phyloP scores from a whole-genome alignment of 2,888 invertebrate genomes.

The Biston betularia region DNA sequence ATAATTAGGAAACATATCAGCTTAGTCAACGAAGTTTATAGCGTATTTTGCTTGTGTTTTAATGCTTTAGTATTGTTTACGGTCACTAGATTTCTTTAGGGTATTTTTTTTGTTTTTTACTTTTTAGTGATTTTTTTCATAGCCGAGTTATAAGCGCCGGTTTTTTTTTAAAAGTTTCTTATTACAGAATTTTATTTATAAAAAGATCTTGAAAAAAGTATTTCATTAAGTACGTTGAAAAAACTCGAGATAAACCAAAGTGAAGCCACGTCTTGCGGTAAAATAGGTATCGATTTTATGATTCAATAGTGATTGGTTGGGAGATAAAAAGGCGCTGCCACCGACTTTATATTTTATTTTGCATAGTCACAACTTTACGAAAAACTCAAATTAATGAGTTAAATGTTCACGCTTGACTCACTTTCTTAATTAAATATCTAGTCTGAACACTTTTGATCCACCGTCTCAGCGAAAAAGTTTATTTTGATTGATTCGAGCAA shows the following conservation, averaged over 20 bases:
- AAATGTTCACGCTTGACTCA: constrained; percentile 33
- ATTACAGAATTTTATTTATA: no score
- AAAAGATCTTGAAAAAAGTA: no score
- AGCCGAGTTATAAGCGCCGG: no score
- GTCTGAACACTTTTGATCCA: constrained; percentile 15
- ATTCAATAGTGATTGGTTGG: constrained; percentile 6
- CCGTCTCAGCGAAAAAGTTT: constrained; percentile 13
- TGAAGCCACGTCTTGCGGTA: background rate
- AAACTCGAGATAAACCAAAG: constrained; percentile 9
- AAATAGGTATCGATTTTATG: constrained; percentile 18
- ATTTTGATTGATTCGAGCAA: constrained; percentile 14
- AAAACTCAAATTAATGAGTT: constrained; percentile 30
- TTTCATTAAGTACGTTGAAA: background rate
- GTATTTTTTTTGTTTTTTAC: no score
- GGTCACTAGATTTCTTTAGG: no score
- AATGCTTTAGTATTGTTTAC: no score
- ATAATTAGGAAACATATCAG: no score
- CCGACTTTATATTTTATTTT: constrained; percentile 16
- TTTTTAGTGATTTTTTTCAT: no score
- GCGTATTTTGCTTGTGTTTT: no score
- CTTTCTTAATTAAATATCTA: constrained; percentile 39
- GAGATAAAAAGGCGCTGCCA: background rate
- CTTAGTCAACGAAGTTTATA: no score
- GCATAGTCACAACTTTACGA: constrained; percentile 17
- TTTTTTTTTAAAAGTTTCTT: no score